Evolutionary conservation across 2,888 invertebrate species (phyloP), one percentile per base, ranked within the genome.

Genomic region (Perithous albicinctus): DNA sequence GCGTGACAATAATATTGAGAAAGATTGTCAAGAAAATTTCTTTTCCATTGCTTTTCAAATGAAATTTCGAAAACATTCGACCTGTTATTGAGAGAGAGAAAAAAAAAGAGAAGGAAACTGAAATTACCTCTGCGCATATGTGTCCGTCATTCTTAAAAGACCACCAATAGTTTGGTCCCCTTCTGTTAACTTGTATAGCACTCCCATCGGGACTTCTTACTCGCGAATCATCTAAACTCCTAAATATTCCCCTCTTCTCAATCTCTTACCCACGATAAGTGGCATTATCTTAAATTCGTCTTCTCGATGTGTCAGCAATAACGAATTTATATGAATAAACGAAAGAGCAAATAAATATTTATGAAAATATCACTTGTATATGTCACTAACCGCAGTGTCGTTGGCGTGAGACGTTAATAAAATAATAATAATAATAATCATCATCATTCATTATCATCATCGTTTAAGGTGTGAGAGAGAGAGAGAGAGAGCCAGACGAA

Each of bases 231-330:
- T 38, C 20, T 20, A n/a, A n/a, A 51, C 23, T 7, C 10, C 23
- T 20, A 51, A n/a, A 15, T 29, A n/a, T 12, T 35, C 67, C 29
- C 43, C n/a, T 18, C 2, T 35, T 12, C 41, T 12, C 15, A 7
- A n/a, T 23, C n/a, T 46, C n/a, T 29, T 6, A 29, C 46, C 29
- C 29, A 23, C 63, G 10, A 3, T 64, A 61, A 66, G 73, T 56
- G 76, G 67, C 72, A 73, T 77, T 73, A 46, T 73, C 61, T 67
- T 77, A 29, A 63, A 77, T 63, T 77, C 67, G 80, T 81, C 67
- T 61, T 72, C 81, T 82, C 78, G 78, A 82, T 78, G 82, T 82
- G 70, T 75, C 82, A 78, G 82, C 78, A 78, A 75, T 78, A 82
- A 81, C 51, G 67, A 81, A 81, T 78, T 81, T 82, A 75, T 82